Percentiles rank a stretch among this genome's conserved stretches.
Evolutionary conservation across 2,113 vertebrate genomes (phyloP).

Genomic region (Cephalopholis sonnerati): DNA sequence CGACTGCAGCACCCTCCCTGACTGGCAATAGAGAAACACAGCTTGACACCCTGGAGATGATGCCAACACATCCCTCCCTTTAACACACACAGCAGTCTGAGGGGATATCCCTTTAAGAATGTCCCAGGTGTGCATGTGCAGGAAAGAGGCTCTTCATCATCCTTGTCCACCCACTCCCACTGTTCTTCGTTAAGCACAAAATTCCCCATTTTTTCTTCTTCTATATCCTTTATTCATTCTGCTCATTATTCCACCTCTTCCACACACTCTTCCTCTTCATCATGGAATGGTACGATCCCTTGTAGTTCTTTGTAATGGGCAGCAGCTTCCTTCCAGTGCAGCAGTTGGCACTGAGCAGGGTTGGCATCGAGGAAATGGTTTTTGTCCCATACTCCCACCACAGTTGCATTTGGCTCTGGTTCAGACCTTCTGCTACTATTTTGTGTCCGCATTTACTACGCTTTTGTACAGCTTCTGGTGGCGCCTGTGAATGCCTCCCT

Average conservation of each 20-base stretch:
- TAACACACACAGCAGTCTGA: constrained; percentile 62
- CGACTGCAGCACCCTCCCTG: constrained; percentile 73
- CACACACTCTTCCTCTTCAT: constrained; percentile 37
- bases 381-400: constrained; percentile 24
- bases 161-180: constrained; percentile 71
- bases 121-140: constrained; percentile 80
- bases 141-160: constrained; percentile 78
- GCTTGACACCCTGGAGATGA: constrained; percentile 76
- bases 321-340: constrained; percentile 43
- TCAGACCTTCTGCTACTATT: constrained; percentile 53
- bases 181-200: constrained; percentile 76
- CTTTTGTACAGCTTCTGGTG: constrained; percentile 47
- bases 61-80: constrained; percentile 78
- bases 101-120: constrained; percentile 81
- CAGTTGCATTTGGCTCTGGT: constrained; percentile 29
- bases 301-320: constrained; percentile 34
- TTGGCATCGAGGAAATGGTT: constrained; percentile 62
- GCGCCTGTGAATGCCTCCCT: constrained; percentile 35
- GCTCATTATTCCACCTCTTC: constrained; percentile 56
- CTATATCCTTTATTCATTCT: constrained; percentile 57
- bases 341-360: constrained; percentile 61
- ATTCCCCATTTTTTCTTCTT: constrained; percentile 47
- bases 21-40: constrained; percentile 76
- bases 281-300: constrained; percentile 44
- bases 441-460: constrained; percentile 24